Evolutionary conservation across 2,797 vertebrate genomes (phyloP).

Genomic region (Urocyon cinereoargenteus): DNA sequence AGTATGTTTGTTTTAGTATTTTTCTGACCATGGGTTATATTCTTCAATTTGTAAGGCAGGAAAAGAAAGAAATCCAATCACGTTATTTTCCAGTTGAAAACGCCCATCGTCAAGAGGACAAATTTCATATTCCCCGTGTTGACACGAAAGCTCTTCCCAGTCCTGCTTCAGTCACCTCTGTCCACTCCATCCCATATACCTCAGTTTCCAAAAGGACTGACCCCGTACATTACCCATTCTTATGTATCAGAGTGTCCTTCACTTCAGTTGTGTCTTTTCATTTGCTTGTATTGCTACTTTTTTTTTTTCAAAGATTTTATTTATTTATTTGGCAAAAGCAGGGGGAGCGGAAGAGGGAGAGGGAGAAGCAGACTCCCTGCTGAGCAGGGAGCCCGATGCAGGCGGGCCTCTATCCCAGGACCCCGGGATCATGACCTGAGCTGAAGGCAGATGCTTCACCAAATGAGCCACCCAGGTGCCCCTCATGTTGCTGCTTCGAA

Average conservation of each 20-base stretch:
- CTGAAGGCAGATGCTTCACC: no score
- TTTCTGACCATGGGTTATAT: background rate
- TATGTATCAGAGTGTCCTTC: background rate
- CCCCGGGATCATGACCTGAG: no score
- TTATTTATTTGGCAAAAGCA: no score
- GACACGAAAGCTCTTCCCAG: background rate
- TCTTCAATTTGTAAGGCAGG: background rate
- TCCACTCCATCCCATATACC: background rate
- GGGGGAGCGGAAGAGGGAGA: no score
- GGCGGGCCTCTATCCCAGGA: no score
- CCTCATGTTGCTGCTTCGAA: background rate
- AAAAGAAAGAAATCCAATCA: background rate
- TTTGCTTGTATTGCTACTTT: background rate
- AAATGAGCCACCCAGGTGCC: no score
- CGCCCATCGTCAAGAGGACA: background rate
- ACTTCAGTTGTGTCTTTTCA: background rate
- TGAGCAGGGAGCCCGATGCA: no score
- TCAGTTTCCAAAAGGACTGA: background rate
- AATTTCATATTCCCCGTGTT: rapidly evolving
- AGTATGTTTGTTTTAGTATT: background rate
- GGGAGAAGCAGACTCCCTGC: no score
- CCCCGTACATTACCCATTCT: background rate
- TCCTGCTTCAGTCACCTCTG: background rate
- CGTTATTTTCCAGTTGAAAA: background rate
- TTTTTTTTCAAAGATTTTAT: no score